Evolutionary conservation across 2,797 vertebrate genomes (phyloP).

Genomic region (Microctenopoma steveboyesi): DNA sequence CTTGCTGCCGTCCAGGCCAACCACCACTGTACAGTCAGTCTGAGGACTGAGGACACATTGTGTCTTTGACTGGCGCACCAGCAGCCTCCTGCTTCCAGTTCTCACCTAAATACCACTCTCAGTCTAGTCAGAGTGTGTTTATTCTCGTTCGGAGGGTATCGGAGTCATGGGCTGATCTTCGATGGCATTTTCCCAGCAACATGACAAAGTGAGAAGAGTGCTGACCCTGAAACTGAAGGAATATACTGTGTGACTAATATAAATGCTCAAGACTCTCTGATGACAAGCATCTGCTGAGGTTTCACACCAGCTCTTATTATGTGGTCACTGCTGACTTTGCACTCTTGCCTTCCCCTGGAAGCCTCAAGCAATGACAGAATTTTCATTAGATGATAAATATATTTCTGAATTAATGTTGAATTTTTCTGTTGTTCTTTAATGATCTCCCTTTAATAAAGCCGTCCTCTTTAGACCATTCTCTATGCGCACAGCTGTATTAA

Average conservation of each 20-base stretch:
- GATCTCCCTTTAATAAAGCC: slow-evolving; percentile 17
- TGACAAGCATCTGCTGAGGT: slow-evolving; percentile 33
- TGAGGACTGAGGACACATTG: slow-evolving; percentile 76
- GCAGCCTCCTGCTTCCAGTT: slow-evolving; percentile 51
- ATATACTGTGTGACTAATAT: slow-evolving; percentile 19
- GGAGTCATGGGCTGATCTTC: slow-evolving; percentile 60
- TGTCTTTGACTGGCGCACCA: slow-evolving; percentile 58
- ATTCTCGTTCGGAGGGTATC: slow-evolving; percentile 52
- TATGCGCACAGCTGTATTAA: slow-evolving; percentile 24
- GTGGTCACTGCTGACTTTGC: neutral
- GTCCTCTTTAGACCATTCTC: slow-evolving; percentile 11
- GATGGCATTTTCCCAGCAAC: slow-evolving; percentile 32
- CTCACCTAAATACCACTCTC: slow-evolving; percentile 58
- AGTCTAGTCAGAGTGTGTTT: slow-evolving; percentile 62
- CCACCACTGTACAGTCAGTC: slow-evolving; percentile 55
- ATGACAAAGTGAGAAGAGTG: slow-evolving; percentile 33
- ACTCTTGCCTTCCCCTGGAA: neutral
- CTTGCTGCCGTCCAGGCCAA: slow-evolving; percentile 49
- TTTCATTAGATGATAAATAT: slow-evolving; percentile 17
- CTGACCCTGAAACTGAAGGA: slow-evolving; percentile 37
- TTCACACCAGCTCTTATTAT: slow-evolving; percentile 18
- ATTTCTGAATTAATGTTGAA: slow-evolving; percentile 20
- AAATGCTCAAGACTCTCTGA: slow-evolving; percentile 50
- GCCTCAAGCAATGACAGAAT: neutral
- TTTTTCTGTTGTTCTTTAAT: slow-evolving; percentile 25